Base-by-base conservation (phyloP, 2,113 vertebrate species). In the Rhynchopsitta pachyrhyncha region DNA sequence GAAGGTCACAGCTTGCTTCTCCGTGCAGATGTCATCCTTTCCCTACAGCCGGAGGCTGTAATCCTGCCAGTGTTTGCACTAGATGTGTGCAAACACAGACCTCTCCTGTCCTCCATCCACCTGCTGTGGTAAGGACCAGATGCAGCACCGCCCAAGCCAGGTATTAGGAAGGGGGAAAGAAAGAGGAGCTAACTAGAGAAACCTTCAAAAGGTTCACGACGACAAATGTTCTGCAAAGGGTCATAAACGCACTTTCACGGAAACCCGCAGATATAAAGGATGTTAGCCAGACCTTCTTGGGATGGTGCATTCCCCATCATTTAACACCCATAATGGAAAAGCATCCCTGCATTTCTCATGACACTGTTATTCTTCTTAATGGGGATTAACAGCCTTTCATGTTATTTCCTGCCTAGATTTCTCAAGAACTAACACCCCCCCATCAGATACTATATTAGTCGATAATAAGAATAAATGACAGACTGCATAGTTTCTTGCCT, bases 381-480 rank as follows among this genome's bases (percentile, higher is more conserved):
- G 82, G 59, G 79, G 91, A 94, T 90, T 83, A 80, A 83, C 60
- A 96, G 70, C 84, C 87, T 73, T 78, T 88, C 17, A 4, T 62
- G 94, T 86, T 97, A 96, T 68, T 75, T 92, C 67, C 83, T 92
- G 93, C 42, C 73, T 74, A 66, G 90, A 95, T 95, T 96, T 95
- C 82, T 74, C 42, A 83, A 33, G 60, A 93, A 95, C 63, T 97
- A 90, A 95, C 82, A 95, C 92, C 69, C 87, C 53, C 82, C 70
- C 47, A 93, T 52, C 85, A 96, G 91, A 96, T 82, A 88, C 79
- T 93, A 62, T 63, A 96, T 93, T 96, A 94, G 57, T 82, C 95
- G 88, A 88, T 94, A 97, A 97, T 94, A 96, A 97, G 95, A 96
- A 96, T 92, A 97, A 97, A 96, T 95, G 96, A 98, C 92, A 92